These are phyloP conservation scores for Glossosoma conforme DNA, from an alignment of 1,140 invertebrate species.

Conservation along the genomic window DNA sequence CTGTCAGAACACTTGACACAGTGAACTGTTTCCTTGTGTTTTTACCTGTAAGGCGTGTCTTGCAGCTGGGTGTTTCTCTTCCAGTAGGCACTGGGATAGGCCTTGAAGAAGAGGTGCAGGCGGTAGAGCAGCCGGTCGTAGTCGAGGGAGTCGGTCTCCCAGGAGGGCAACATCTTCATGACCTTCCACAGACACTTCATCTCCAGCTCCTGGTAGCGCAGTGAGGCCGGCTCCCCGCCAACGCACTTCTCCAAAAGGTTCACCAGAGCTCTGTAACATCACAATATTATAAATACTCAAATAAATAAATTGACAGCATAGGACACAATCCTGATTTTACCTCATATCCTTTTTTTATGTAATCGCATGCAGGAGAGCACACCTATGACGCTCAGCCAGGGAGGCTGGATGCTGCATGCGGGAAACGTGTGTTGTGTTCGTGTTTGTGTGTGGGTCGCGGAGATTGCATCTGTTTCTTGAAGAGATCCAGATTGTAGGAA, in stretches of 20 bases:
- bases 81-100: conserved; percentile 77
- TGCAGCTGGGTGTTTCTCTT: conserved; percentile 59
- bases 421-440: too few relatives aligned
- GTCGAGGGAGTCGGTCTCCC: conserved; percentile 68
- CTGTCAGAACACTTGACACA: conserved; percentile 61
- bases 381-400: too few relatives aligned
- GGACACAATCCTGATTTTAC: too few relatives aligned
- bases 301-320: conserved; percentile 6
- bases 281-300: conserved; percentile 21
- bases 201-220: conserved; percentile 73
- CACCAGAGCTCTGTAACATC: conserved; percentile 40
- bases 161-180: conserved; percentile 70
- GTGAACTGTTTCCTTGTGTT: conserved; percentile 36
- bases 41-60: conserved; percentile 64
- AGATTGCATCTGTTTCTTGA: too few relatives aligned
- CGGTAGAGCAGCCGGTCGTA: conserved; percentile 79
- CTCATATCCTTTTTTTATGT: too few relatives aligned
- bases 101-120: conserved; percentile 80
- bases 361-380: too few relatives aligned
- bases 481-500: too few relatives aligned
- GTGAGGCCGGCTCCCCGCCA: conserved; percentile 46
- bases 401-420: too few relatives aligned
- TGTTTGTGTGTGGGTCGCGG: too few relatives aligned
- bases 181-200: conserved; percentile 90
- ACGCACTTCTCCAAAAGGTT: conserved; percentile 47